Evolutionary conservation across 1,140 invertebrate genomes (phyloP).

Genomic region (Drosophila jambulina): DNA sequence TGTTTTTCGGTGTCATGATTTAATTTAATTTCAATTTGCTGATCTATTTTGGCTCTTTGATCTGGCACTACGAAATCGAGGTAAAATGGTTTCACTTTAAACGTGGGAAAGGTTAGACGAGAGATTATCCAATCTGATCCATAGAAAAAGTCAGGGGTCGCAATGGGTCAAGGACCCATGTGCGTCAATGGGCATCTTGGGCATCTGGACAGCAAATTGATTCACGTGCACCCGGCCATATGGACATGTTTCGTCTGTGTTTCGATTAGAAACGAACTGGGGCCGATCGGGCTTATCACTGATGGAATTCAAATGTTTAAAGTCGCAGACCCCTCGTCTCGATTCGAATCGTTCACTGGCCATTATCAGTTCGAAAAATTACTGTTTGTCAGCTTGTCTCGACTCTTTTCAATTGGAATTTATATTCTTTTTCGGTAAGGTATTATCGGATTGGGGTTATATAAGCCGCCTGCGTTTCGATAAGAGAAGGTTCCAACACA

Average conservation of each 20-base stretch:
- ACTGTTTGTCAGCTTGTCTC: slow-evolving; percentile 15
- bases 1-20: slow-evolving; percentile 78
- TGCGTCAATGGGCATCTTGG: slow-evolving; percentile 16
- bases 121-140: slow-evolving; percentile 49
- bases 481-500: slow-evolving; percentile 4
- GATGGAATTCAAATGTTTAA: slow-evolving; percentile 18
- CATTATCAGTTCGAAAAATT: slow-evolving; percentile 34
- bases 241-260: slow-evolving; percentile 11
- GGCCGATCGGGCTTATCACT: slow-evolving; percentile 31
- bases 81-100: slow-evolving; percentile 33
- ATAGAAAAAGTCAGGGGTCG: slow-evolving; percentile 32
- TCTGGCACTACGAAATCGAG: slow-evolving; percentile 36
- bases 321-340: slow-evolving; percentile 25
- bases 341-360: slow-evolving; percentile 24
- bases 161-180: slow-evolving; percentile 31
- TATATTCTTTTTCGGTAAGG: slow-evolving; percentile 11
- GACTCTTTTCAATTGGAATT: slow-evolving; percentile 20
- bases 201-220: slow-evolving; percentile 9
- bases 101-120: slow-evolving; percentile 60
- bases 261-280: slow-evolving; percentile 25
- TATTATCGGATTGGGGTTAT: slow-evolving; percentile 35
- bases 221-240: slow-evolving; percentile 32
- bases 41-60: slow-evolving; percentile 70
- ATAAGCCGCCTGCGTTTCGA: slow-evolving; percentile 29
- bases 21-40: slow-evolving; percentile 72